Conservation (phyloP, 2,113 vertebrate species). For the Chiloscyllium plagiosum region DNA sequence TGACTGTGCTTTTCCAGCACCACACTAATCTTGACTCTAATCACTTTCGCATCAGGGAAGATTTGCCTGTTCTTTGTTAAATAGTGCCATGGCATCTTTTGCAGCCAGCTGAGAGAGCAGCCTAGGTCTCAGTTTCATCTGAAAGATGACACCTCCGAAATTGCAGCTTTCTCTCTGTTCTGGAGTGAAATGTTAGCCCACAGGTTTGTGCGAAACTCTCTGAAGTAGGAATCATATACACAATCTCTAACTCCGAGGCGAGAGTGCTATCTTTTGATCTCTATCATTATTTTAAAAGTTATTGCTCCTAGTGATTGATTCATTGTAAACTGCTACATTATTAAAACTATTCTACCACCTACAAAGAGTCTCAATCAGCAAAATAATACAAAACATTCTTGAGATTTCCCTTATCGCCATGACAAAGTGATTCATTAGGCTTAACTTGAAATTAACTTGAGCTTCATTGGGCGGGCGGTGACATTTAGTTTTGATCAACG, state of each 20-base stretch:
- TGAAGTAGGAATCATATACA: not conserved
- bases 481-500: conserved; percentile 11
- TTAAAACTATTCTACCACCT: not conserved
- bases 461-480: not conserved
- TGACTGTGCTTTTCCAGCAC: no score
- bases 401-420: conserved; percentile 14
- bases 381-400: not conserved
- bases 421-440: conserved; percentile 23
- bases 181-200: not conserved
- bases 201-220: not conserved
- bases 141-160: not conserved
- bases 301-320: not conserved
- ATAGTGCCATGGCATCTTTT: not conserved
- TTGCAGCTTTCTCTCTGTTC: not conserved
- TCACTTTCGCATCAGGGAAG: not conserved
- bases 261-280: not conserved
- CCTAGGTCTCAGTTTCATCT: not conserved
- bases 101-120: not conserved
- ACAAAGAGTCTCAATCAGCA: not conserved
- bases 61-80: not conserved
- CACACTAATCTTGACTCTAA: no score
- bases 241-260: no score
- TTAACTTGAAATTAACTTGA: not conserved
- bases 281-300: not conserved
- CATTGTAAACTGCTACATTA: not conserved